Conservation (phyloP, 2,888 invertebrate genomes). For the Ophion obscuratus region DNA sequence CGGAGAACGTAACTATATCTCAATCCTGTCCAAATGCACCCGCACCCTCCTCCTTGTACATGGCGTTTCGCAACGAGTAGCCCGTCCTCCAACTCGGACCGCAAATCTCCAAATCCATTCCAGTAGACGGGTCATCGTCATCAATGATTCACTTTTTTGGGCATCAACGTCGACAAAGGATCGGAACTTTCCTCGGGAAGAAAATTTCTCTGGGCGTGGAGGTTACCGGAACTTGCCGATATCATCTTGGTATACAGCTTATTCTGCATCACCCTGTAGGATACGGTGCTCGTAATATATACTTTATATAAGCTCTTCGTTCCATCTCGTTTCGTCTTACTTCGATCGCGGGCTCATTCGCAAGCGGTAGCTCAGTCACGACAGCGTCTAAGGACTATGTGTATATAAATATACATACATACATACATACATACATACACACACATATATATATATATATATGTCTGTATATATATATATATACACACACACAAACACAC, state of each 20-base stretch:
- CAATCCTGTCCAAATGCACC: constrained; percentile 7
- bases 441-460: too few relatives aligned
- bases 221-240: background rate
- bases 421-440: constrained; percentile 27
- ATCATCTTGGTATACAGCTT: background rate
- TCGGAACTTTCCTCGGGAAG: background rate
- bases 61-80: background rate
- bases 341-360: constrained; percentile 51
- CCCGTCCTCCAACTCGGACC: too few relatives aligned
- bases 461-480: too few relatives aligned
- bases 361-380: constrained; percentile 48
- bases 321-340: constrained; percentile 66
- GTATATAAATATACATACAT: constrained; percentile 23
- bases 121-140: too few relatives aligned
- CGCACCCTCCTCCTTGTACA: background rate
- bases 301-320: constrained; percentile 49
- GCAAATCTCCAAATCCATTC: too few relatives aligned
- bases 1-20: constrained; percentile 34
- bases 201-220: background rate
- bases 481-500: too few relatives aligned
- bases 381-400: constrained; percentile 27
- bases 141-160: too few relatives aligned
- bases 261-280: constrained; percentile 5
- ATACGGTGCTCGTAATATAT: constrained; percentile 25
- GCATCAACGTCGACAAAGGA: background rate